A percentile compares a stretch with the other conserved stretches of the same genome.
Evolutionary conservation across 2,797 vertebrate species (phyloP).

Genomic region (Takifugu ocellatus): DNA sequence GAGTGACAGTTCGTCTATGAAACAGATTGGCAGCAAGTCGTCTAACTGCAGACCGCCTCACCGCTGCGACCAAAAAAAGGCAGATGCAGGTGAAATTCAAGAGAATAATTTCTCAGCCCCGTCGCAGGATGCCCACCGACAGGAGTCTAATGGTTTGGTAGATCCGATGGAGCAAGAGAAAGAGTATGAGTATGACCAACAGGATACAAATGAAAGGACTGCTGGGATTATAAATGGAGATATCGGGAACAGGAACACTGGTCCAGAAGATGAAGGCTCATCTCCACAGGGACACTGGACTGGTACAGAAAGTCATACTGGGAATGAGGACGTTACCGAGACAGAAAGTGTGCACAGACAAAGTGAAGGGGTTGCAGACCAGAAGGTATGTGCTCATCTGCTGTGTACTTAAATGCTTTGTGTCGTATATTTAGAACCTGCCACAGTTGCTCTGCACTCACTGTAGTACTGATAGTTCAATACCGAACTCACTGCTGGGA

Average conservation of each 20-base stretch:
- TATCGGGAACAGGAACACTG: slow-evolving; percentile 30
- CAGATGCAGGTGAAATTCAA: slow-evolving; percentile 25
- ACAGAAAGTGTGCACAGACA: slow-evolving; percentile 34
- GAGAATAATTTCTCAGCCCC: slow-evolving; percentile 33
- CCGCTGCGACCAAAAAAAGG: slow-evolving; percentile 32
- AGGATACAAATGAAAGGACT: slow-evolving; percentile 16
- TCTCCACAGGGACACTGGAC: slow-evolving; percentile 30
- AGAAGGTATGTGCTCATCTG: slow-evolving; percentile 57
- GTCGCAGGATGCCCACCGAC: slow-evolving; percentile 53
- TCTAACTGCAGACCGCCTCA: slow-evolving; percentile 66
- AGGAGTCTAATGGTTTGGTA: slow-evolving; percentile 66
- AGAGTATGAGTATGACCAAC: slow-evolving; percentile 20
- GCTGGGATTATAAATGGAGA: slow-evolving; percentile 72
- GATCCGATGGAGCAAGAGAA: slow-evolving; percentile 65
- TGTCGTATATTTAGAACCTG: background rate
- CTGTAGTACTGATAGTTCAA: too few relatives aligned
- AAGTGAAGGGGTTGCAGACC: slow-evolving; percentile 56
- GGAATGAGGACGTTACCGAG: slow-evolving; percentile 26
- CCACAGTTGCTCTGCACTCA: too few relatives aligned
- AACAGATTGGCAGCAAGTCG: slow-evolving; percentile 63
- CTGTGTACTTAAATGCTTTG: background rate
- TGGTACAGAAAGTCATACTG: slow-evolving; percentile 19
- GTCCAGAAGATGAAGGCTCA: slow-evolving; percentile 39
- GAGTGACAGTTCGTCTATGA: slow-evolving; percentile 62
- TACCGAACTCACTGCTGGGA: slow-evolving; percentile 9